Evolutionary conservation across 2,888 invertebrate genomes (phyloP).

Genomic region (Drosophila histrio): DNA sequence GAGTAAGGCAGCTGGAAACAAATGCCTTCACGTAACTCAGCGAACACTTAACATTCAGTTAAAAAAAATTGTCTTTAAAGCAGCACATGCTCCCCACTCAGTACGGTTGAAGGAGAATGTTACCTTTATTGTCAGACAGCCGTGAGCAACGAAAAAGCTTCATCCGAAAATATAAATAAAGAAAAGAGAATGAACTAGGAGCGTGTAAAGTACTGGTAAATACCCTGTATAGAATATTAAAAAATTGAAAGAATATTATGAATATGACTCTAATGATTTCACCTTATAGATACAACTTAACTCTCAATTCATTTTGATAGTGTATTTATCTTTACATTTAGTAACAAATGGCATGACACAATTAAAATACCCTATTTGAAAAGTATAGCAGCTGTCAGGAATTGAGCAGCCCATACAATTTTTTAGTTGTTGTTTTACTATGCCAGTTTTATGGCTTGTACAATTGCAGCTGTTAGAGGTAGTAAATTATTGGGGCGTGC

Average conservation of each 20-base stretch:
- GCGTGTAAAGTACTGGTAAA: not conserved
- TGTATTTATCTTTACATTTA: not conserved
- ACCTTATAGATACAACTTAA: too few species aligned
- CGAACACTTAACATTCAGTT: slow-evolving; percentile 11
- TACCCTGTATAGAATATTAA: not conserved
- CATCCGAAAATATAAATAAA: slow-evolving; percentile 11
- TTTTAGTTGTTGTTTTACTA: slow-evolving; percentile 3
- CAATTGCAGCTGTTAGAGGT: slow-evolving; percentile 47
- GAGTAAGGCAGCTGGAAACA: not conserved
- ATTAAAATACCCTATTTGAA: not conserved
- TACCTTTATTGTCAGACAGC: slow-evolving; percentile 13
- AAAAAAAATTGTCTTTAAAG: slow-evolving; percentile 8
- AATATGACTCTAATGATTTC: not conserved
- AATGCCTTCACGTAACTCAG: slow-evolving; percentile 14
- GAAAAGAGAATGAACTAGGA: not conserved
- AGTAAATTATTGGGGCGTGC: slow-evolving; percentile 55
- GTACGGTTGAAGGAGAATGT: slow-evolving; percentile 5
- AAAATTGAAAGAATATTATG: not conserved
- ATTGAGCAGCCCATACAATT: not conserved
- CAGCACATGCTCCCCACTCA: not conserved
- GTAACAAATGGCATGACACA: not conserved
- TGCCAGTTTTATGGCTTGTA: slow-evolving; percentile 47
- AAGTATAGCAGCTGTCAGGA: not conserved
- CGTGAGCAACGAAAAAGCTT: slow-evolving; percentile 9
- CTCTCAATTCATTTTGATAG: not conserved